A percentile compares a stretch with the other conserved stretches of the same genome.
These are phyloP conservation scores for Coenobita brevimanus DNA, from an alignment of 1,140 invertebrate species.

Conservation along the genomic window DNA sequence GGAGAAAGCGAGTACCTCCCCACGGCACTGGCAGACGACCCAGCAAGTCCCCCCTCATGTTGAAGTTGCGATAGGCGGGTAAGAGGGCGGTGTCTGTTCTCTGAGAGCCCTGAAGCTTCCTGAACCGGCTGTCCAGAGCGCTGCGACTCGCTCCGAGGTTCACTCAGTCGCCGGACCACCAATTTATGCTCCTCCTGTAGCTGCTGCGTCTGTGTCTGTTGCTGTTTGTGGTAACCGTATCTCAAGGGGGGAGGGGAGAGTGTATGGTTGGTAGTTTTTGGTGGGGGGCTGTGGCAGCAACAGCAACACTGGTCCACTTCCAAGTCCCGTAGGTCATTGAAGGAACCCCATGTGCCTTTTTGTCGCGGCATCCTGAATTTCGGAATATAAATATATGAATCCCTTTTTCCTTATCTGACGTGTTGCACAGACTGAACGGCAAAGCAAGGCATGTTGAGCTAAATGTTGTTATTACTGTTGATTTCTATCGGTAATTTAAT, in stretches of 20 bases:
- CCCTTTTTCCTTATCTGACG: no score
- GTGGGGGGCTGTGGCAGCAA: constrained; percentile 6
- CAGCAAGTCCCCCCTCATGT: constrained; percentile 1
- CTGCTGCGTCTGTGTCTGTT: not conserved
- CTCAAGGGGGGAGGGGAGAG: not conserved
- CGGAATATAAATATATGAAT: no score
- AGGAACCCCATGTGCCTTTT: constrained; percentile 29
- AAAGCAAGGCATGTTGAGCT: no score
- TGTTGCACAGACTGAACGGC: no score
- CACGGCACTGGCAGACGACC: constrained; percentile 2
- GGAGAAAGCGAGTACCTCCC: constrained; percentile 51
- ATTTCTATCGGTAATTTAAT: no score
- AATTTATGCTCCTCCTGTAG: not conserved
- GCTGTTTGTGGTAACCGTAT: not conserved
- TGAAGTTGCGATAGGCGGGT: constrained; percentile 41
- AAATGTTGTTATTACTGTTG: no score
- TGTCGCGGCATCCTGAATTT: no score
- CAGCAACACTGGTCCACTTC: not conserved
- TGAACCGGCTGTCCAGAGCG: not conserved
- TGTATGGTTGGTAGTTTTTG: not conserved
- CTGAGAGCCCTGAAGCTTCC: not conserved
- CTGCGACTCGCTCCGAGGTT: not conserved
- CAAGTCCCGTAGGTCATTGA: constrained; percentile 31
- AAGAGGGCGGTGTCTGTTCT: constrained; percentile 39
- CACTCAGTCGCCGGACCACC: not conserved